phyloP scores from a whole-genome alignment of 2,797 vertebrate species.

The Chanos chanos region DNA sequence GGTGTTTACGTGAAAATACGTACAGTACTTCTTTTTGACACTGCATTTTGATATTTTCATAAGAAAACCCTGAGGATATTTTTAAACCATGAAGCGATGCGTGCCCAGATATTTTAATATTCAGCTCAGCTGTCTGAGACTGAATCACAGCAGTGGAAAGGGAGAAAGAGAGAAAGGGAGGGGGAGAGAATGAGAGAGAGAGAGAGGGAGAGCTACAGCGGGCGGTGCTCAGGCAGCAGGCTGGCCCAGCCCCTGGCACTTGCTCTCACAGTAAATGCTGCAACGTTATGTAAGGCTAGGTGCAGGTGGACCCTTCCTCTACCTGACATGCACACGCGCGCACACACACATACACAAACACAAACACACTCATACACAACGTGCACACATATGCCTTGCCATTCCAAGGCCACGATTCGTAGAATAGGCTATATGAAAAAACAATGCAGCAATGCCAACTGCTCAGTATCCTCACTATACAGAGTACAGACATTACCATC shows the following conservation, averaged over 20 bases:
- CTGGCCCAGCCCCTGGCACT: too few relatives aligned
- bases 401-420: too few relatives aligned
- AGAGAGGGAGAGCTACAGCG: too few relatives aligned
- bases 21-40: too few relatives aligned
- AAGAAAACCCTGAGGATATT: slow-evolving; percentile 18
- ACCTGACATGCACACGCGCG: slow-evolving; percentile 27
- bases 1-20: too few relatives aligned
- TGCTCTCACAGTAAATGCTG: slow-evolving; percentile 26
- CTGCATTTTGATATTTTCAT: slow-evolving; percentile 10
- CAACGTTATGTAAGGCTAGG: slow-evolving; percentile 43
- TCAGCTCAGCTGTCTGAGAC: slow-evolving; percentile 65
- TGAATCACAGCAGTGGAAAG: slow-evolving; percentile 60
- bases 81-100: slow-evolving; percentile 9
- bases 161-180: too few relatives aligned
- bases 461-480: background rate
- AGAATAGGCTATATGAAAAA: too few relatives aligned
- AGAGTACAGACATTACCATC: too few relatives aligned
- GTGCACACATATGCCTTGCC: background rate
- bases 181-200: too few relatives aligned
- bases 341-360: slow-evolving; percentile 8
- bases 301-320: slow-evolving; percentile 33
- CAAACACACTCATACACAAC: background rate
- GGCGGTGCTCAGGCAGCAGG: too few relatives aligned
- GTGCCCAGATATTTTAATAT: slow-evolving; percentile 56
- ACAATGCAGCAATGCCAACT: too few relatives aligned